Evolutionary conservation across 2,113 vertebrate genomes (phyloP), one percentile per base, ranked within the genome.

Genomic region (Amblyopsis rosae): DNA sequence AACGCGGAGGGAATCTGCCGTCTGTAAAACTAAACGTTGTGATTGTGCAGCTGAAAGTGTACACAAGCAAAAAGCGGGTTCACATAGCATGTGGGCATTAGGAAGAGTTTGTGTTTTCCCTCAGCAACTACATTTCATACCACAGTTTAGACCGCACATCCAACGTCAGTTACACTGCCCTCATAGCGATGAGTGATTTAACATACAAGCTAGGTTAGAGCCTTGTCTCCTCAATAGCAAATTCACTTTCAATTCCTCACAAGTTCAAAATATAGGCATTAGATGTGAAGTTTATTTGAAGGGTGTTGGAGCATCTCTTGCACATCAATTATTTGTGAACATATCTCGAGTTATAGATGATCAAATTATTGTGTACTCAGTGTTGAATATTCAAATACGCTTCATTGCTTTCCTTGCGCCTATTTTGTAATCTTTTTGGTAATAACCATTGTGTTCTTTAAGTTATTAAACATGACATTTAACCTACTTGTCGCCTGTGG

Each of bases 371-470:
- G 84, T 86, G 79, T 86, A 82, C 70, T 89, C 79, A 80, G 84
- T 80, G 80, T 86, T 88, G 69, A 87, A 80, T 62, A 72, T 71
- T 78, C 83, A 62, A 71, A 75, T 70, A 73, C 69, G 65, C 75
- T 87, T 77, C 73, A 68, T 64, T 80, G 82, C 73, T 80, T 87
- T 73, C 82, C 82, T 75, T 78, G 81, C 58, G 45, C 77, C 69
- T 89, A 81, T 92, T 92, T 92, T 93, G 84, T 91, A 91, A 83
- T 85, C 84, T 80, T 80, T 84, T 82, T 76, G 80, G 85, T 84
- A 89, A 86, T 83, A 85, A 90, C 70, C 85, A 72, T 61, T 82
- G 80, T 80, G 82, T 84, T 87, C 79, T 78, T 84, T 69, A 77
- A 87, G 80, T 86, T 74, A 93, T 86, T 93, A 92, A 93, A 93